phyloP scores from a whole-genome alignment of 1,140 invertebrate genomes.

The Ruditapes philippinarum region DNA sequence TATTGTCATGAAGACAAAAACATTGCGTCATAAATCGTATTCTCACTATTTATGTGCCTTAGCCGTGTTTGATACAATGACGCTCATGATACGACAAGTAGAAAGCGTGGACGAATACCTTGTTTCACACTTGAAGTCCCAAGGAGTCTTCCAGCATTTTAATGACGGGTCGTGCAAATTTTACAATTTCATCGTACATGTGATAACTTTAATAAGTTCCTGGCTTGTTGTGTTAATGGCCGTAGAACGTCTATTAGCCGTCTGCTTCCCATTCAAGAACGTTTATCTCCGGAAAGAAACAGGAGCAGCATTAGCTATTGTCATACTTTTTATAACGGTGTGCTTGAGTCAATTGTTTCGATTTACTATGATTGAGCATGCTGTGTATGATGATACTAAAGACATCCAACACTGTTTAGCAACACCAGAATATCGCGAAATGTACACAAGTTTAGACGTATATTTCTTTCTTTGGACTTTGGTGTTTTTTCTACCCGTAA shows the following conservation, averaged over 20 bases:
- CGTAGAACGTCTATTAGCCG: constrained; percentile 78
- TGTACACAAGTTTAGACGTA: constrained; percentile 5
- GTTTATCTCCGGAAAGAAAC: constrained; percentile 70
- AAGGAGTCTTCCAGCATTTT: constrained; percentile 62
- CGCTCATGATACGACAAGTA: constrained; percentile 66
- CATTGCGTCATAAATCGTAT: constrained; percentile 76
- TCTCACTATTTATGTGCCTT: constrained; percentile 76
- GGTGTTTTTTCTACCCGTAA: too few relatives aligned
- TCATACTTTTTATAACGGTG: constrained; percentile 68
- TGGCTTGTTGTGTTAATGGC: constrained; percentile 82
- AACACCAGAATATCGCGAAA: background rate
- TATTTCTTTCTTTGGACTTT: background rate
- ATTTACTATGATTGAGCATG: constrained; percentile 30
- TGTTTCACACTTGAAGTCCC: background rate
- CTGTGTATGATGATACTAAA: background rate
- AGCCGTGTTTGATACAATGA: constrained; percentile 77
- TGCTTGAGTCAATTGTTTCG: constrained; percentile 28
- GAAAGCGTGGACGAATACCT: constrained; percentile 61
- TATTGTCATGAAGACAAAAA: constrained; percentile 76
- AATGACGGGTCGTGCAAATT: constrained; percentile 72
- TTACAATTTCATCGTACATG: constrained; percentile 72
- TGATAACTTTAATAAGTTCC: constrained; percentile 81
- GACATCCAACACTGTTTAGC: background rate
- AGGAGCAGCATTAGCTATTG: constrained; percentile 73
- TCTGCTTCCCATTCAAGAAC: constrained; percentile 78